Evolutionary conservation across 2,113 vertebrate species (phyloP).

Genomic region (Platichthys stellatus): DNA sequence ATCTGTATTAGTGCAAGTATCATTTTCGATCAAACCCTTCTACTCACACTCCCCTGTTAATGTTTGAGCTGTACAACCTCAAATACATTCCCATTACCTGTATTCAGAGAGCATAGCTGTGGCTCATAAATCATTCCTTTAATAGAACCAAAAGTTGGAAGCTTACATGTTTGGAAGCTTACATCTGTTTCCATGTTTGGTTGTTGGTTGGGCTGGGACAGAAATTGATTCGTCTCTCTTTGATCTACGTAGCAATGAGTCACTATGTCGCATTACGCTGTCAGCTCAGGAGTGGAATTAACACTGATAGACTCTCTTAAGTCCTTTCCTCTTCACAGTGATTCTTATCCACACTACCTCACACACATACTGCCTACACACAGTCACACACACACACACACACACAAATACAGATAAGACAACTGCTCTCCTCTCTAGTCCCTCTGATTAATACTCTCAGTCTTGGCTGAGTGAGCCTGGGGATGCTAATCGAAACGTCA

Average conservation of each 20-base stretch:
- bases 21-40: not conserved
- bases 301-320: constrained; percentile 42
- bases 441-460: constrained; percentile 71
- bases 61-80: constrained; percentile 18
- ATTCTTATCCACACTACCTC: constrained; percentile 17
- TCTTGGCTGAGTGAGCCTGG: constrained; percentile 60
- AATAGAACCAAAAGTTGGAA: constrained; percentile 14
- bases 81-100: constrained; percentile 1
- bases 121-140: constrained; percentile 30
- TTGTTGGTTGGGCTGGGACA: constrained; percentile 18
- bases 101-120: not conserved
- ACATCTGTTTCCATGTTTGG: constrained; percentile 30
- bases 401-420: constrained; percentile 8
- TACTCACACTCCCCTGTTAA: not conserved
- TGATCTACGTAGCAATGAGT: constrained; percentile 28
- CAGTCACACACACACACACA: constrained; percentile 28
- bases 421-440: constrained; percentile 35
- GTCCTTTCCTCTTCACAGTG: constrained; percentile 20
- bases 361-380: constrained; percentile 5
- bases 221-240: constrained; percentile 46
- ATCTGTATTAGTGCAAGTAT: not conserved
- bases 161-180: not conserved
- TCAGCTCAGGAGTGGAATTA: constrained; percentile 60
- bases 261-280: constrained; percentile 37
- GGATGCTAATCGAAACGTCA: constrained; percentile 79